Evolutionary conservation across 2,797 vertebrate genomes (phyloP).

Genomic region (Hydrocynus forskahlii): DNA sequence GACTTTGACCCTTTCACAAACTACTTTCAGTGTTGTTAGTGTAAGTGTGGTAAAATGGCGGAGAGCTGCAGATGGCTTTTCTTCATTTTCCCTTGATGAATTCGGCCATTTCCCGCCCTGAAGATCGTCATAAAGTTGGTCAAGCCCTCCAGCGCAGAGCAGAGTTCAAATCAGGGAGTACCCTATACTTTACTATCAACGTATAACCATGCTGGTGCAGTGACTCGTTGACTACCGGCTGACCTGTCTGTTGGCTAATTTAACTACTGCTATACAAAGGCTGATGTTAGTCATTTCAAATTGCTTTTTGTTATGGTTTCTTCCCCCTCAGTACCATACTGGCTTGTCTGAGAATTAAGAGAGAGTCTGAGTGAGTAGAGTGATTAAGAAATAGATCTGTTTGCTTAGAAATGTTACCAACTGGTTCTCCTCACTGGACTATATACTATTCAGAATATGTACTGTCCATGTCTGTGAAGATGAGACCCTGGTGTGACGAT

Average conservation of each 20-base stretch:
- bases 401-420: not conserved
- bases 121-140: constrained; percentile 8
- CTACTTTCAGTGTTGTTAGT: constrained; percentile 21
- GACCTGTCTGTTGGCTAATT: constrained; percentile 12
- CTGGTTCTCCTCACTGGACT: not conserved
- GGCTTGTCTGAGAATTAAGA: not conserved
- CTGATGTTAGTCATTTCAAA: too few species aligned
- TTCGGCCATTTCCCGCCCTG: not conserved
- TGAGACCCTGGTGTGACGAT: not conserved
- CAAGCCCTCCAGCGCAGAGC: constrained; percentile 11
- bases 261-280: not conserved
- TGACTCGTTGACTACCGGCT: not conserved
- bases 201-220: constrained; percentile 21
- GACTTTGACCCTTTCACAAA: constrained; percentile 47
- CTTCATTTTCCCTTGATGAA: constrained; percentile 44
- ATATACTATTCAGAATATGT: not conserved
- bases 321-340: not conserved
- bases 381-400: not conserved
- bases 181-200: constrained; percentile 27
- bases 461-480: not conserved
- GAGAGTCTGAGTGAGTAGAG: not conserved
- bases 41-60: constrained; percentile 23
- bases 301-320: not conserved
- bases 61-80: constrained; percentile 44
- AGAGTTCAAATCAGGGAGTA: constrained; percentile 46